Percentiles rank a stretch among this genome's conserved stretches.
Conservation (phyloP, 1,140 invertebrate genomes). For the Drosophila leontia region DNA sequence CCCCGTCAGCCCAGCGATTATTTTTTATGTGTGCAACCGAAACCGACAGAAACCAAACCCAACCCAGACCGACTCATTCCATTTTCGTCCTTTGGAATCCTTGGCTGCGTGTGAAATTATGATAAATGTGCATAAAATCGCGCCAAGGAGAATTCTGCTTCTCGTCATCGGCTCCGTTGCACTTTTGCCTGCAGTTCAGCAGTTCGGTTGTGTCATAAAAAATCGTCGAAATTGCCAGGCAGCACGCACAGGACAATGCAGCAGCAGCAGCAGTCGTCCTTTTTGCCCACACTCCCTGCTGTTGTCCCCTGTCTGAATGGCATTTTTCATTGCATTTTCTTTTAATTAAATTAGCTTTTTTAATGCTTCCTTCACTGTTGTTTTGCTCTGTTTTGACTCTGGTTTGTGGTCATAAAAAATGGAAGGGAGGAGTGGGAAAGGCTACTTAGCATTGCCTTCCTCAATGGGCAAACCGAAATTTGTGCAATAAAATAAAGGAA, state of each 20-base stretch:
- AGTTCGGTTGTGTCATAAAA: conserved; percentile 73
- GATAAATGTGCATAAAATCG: conserved; percentile 83
- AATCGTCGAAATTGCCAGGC: conserved; percentile 73
- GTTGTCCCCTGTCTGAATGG: conserved; percentile 52
- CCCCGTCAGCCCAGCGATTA: conserved; percentile 54
- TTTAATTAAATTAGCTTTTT: conserved; percentile 83
- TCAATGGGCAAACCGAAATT: conserved; percentile 29
- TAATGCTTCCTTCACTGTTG: conserved; percentile 64
- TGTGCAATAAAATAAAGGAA: conserved; percentile 24
- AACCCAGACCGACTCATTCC: conserved; percentile 49
- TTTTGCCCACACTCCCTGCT: not conserved
- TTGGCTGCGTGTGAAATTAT: conserved; percentile 81
- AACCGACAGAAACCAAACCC: conserved; percentile 57
- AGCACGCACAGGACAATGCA: conserved; percentile 75
- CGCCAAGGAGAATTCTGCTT: conserved; percentile 60
- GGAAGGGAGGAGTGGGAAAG: conserved; percentile 2
- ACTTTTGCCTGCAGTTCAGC: conserved; percentile 51
- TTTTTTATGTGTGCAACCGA: conserved; percentile 69
- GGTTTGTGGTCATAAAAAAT: conserved; percentile 51
- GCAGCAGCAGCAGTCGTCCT: conserved; percentile 29
- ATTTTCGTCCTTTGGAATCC: conserved; percentile 44
- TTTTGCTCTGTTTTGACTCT: conserved; percentile 56
- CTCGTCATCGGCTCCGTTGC: conserved; percentile 53
- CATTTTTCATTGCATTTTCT: conserved; percentile 81
- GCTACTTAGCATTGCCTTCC: conserved; percentile 29